Base-by-base conservation (phyloP, 1,140 invertebrate genomes). In the Trypoxylus dichotomus region DNA sequence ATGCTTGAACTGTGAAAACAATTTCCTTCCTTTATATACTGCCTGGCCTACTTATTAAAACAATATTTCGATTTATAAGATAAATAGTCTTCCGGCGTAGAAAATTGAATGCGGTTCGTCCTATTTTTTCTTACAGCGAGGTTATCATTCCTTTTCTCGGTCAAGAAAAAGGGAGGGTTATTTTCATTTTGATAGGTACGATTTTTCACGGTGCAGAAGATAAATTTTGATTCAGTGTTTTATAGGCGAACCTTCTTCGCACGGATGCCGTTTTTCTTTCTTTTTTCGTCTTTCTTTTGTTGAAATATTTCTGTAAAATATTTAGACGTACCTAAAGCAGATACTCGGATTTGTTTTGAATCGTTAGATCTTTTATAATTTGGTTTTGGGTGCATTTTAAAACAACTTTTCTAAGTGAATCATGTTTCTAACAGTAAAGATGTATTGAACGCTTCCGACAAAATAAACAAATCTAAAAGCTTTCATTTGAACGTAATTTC, bases 141-240 rank as follows among this genome's bases (percentile, higher is more conserved):
- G 21, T 27, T 68, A 21, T 68, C 60, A 68, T 24, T 68, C 25
- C 27, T 10, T 68, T 29, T 24, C 27, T 25, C 60, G 60, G 24
- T 5, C 60, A 29, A 68, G 24, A 68, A 27, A 29, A 27, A 58
- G 27, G 27, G 27, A 29, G 27, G 60, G 60, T 24, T 68, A 68
- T 68, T 68, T 68, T 68, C 60, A 29, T 68, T 68, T 68, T 68
- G 60, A 68, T 68, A 68, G 60, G 24, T 27, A 68, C 60, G 60
- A 68, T 68, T 68, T 68, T 68, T 68, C 60, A 68, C 60, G 25
- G 24, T 11, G 60, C 15, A n/a, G 60, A 24, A 68, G 15, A 68
- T 68, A 68, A 19, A 54, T 54, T 54, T 54, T 54, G 47, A 54
- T 54, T 68, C 60, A 10, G 60, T 27, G 27, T 29, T 68, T 68